A percentile compares a stretch with the other conserved stretches of the same genome.
These are phyloP conservation scores for Mormoops blainvillei DNA, from an alignment of 2,113 vertebrate genomes.

Conservation along the genomic window DNA sequence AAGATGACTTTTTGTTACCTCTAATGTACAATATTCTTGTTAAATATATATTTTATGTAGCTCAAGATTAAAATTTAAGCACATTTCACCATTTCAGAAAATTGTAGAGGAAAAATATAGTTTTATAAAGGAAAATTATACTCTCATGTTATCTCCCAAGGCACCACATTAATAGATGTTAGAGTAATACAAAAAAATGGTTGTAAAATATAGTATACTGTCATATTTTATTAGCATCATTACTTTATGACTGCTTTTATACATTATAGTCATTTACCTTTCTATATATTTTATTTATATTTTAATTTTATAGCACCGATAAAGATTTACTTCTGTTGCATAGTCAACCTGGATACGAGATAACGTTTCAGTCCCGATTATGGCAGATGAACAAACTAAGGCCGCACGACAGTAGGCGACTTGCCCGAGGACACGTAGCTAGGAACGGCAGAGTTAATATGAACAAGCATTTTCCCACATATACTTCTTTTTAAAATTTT, in stretches of 20 bases:
- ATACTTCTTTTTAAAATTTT: not conserved
- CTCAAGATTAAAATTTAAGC: constrained; percentile 28
- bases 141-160: not conserved
- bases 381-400: not conserved
- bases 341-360: not conserved
- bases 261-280: not conserved
- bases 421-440: not conserved
- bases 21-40: not conserved
- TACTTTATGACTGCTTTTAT: not conserved
- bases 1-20: not conserved
- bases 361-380: not conserved
- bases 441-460: not conserved
- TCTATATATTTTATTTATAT: not conserved
- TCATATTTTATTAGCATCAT: not conserved
- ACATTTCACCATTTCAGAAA: not conserved
- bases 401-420: not conserved
- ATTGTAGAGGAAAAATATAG: not conserved
- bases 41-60: not conserved
- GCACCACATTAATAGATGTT: not conserved
- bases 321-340: not conserved
- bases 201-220: not conserved
- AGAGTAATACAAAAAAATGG: not conserved
- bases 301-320: not conserved
- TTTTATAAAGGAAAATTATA: not conserved
- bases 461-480: not conserved